Percentiles rank a stretch among this genome's conserved stretches.
Evolutionary conservation across 2,113 vertebrate genomes (phyloP).

Genomic region (Cyanoramphus novaezelandiae): DNA sequence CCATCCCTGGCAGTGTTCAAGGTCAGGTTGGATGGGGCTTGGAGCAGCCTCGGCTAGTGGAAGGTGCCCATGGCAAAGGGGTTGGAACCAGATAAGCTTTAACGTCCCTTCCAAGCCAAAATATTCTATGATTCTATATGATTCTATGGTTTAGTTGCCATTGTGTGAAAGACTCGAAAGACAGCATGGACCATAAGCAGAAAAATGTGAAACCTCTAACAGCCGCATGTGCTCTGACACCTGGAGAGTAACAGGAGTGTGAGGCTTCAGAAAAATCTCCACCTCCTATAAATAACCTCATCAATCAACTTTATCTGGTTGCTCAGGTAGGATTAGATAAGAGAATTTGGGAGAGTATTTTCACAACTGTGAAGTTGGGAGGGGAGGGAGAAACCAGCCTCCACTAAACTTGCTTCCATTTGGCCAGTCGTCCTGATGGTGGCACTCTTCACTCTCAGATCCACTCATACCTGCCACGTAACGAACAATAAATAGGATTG

Average conservation of each 20-base stretch:
- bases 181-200: background rate
- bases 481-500: background rate
- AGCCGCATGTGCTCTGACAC: rapidly evolving
- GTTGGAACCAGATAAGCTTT: background rate
- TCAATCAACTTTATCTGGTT: background rate
- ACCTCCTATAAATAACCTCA: background rate
- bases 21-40: background rate
- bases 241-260: background rate
- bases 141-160: background rate
- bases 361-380: background rate
- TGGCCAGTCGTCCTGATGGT: background rate
- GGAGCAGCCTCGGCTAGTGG: background rate
- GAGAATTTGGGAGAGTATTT: background rate
- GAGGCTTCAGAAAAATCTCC: background rate
- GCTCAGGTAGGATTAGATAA: background rate
- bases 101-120: background rate
- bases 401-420: background rate
- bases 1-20: background rate
- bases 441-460: conserved; percentile 51
- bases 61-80: background rate
- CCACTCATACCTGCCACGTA: background rate
- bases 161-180: background rate
- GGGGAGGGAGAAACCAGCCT: background rate
- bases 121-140: background rate
- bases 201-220: background rate